Evolutionary conservation across 2,113 vertebrate species (phyloP), one percentile per base, ranked within the genome.

Genomic region (Heloderma charlesbogerti): DNA sequence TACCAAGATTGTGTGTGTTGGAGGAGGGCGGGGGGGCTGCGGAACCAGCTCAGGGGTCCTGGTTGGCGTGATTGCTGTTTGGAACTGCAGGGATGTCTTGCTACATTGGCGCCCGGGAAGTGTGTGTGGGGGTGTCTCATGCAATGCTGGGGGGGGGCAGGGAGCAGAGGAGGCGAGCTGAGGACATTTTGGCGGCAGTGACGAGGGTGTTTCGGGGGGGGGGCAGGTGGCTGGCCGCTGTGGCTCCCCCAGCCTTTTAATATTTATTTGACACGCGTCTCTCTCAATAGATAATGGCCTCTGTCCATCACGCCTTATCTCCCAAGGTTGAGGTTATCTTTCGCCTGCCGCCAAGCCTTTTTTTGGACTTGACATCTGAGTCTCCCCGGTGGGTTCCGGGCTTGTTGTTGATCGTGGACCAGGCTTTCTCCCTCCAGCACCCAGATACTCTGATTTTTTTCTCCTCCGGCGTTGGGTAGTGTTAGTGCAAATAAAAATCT

Each of bases 291-390:
- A 43, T 7, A 45, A 45, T 6, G 51, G 31, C 4, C 31, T 40
- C 60, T 22, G 85, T 57, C 45, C 43, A 48, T 74, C 67, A 25
- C 48, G 48, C 63, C 40, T 87, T 87, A 16, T 51, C 84, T n/a
- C 69, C 37, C 60, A 51, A 80, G 83, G 60, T 51, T 9, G 74
- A 90, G 89, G 75, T n/a, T 81, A 60, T 79, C 84, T 90, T 67
- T 78, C 72, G 20, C 43, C 6, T 29, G 77, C 60, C 34, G 51
- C 29, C 45, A 74, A 7, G 5, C 71, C 31, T n/a, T 15, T 43
- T 72, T 78, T 34, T 60, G 74, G 74, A 60, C 54, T 77, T 80
- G 60, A 60, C 83, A 31, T 20, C 66, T 3, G 22, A 48, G 37
- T 9, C 31, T 45, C 40, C 29, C 40, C 8, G 40, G 10, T 20